Evolutionary conservation across 1,140 invertebrate species (phyloP), one percentile per base, ranked within the genome.

Genomic region (Macrobrachium rosenbergii): DNA sequence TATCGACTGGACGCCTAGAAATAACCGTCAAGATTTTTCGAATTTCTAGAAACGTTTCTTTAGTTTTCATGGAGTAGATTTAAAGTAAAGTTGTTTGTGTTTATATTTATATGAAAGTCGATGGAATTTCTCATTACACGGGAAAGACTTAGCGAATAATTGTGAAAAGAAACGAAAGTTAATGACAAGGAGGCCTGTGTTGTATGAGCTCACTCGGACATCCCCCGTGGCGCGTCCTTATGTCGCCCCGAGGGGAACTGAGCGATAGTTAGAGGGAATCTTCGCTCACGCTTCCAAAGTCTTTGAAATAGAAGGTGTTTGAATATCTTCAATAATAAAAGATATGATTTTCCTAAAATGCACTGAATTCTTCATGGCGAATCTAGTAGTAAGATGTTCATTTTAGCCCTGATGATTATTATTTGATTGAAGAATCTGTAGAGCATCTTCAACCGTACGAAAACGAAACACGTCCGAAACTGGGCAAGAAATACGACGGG

Each of bases 171-270:
- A 59, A 28, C n/a, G 21, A 63, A 28, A 8, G 28, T 62, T 16
- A 60, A 75, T 58, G 37, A 37, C 28, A 72, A 43, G 16, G 10
- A 16, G 21, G 43, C 69, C 23, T 23, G 72, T 64, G 72, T 63
- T 83, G 59, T 76, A 63, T 83, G 43, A 76, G 76, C 75, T 69
- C 72, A 59, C n/a, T 21, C 43, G 82, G 69, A 63, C 69, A 83
- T 72, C 72, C 82, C 82, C 82, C 59, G 37, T 45, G 59, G 82
- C 12, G 82, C 28, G 82, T 75, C 82, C 82, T 58, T 83, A 83
- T 83, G 82, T 62, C 82, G 28, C 82, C 60, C 82, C 17, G 37
- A 62, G 28, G 45, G 43, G 16, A 16, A 19, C 60, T 28, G 72
- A 73, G 14, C 45, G 67, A 82, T 73, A 17, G 6, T 17, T 82